Conservation (phyloP, 2,888 invertebrate genomes). For the Hypselothyrea guttata region DNA sequence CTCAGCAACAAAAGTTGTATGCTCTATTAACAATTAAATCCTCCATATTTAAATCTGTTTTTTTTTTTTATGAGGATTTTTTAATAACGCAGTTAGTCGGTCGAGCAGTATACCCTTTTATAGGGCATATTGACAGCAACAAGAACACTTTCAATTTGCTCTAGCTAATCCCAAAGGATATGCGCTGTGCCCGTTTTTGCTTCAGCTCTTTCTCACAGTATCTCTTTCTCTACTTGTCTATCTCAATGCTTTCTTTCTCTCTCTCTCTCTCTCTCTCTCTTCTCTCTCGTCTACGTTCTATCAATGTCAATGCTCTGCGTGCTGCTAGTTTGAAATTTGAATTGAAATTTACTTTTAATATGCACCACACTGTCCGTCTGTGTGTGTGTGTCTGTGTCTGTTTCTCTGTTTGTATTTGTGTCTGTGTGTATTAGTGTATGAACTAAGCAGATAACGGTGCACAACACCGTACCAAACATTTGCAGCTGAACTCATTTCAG, state of each 20-base stretch:
- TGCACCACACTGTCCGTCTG: constrained; percentile 42
- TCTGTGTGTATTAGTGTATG: constrained; percentile 11
- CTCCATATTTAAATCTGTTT: no score
- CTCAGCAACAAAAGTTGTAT: no score
- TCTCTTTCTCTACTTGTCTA: not conserved
- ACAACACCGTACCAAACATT: constrained; percentile 38
- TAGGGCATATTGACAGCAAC: constrained; percentile 6
- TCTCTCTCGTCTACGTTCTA: constrained; percentile 21
- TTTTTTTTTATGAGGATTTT: no score
- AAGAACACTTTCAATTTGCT: constrained; percentile 52
- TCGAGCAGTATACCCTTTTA: no score
- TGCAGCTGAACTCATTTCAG: constrained; percentile 55
- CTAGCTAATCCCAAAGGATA: constrained; percentile 69
- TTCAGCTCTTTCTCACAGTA: not conserved
- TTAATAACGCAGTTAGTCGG: no score
- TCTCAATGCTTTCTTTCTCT: constrained; percentile 26
- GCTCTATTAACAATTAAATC: no score
- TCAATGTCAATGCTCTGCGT: constrained; percentile 40
- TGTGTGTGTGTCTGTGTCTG: constrained; percentile 5
- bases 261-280: not conserved
- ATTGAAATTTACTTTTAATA: constrained; percentile 74
- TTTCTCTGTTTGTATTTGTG: constrained; percentile 1
- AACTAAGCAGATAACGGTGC: constrained; percentile 35
- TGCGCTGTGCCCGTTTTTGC: constrained; percentile 1
- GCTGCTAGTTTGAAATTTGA: constrained; percentile 58